Percentiles rank a stretch among this genome's conserved stretches.
phyloP scores from a whole-genome alignment of 2,888 invertebrate genomes.

The Apocheima hispidaria region DNA sequence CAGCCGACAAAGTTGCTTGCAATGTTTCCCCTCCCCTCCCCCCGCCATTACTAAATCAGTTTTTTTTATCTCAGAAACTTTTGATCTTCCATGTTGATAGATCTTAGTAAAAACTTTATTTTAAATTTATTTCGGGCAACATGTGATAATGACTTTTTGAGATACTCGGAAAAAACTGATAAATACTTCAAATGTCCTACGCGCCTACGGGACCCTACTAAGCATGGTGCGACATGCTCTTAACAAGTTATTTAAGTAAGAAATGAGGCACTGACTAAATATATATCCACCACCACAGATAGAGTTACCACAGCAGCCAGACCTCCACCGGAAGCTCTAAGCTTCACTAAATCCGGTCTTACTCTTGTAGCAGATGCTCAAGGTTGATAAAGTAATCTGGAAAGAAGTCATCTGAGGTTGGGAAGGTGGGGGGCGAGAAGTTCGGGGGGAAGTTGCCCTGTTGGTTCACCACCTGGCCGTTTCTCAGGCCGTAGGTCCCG shows the following conservation, averaged over 20 bases:
- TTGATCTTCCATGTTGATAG: too few species aligned
- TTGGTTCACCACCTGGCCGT: constrained; percentile 56
- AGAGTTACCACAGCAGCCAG: constrained; percentile 4
- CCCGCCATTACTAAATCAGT: too few species aligned
- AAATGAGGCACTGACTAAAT: not conserved
- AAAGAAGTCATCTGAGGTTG: constrained; percentile 63
- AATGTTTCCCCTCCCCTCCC: too few species aligned
- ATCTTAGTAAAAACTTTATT: too few species aligned
- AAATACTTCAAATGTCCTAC: too few species aligned
- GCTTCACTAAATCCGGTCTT: constrained; percentile 59
- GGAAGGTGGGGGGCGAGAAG: constrained; percentile 46
- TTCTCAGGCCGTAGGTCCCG: constrained; percentile 69
- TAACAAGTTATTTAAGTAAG: not conserved
- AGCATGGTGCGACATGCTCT: too few species aligned
- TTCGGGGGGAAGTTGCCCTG: constrained; percentile 44
- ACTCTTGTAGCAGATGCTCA: constrained; percentile 72
- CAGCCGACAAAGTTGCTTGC: too few species aligned
- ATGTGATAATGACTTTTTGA: too few species aligned
- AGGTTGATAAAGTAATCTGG: constrained; percentile 73
- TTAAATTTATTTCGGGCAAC: too few species aligned
- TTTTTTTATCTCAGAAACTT: too few species aligned
- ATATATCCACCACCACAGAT: not conserved
- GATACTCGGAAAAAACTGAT: too few species aligned
- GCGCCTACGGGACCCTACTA: too few species aligned
- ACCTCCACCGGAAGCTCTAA: constrained; percentile 70